Evolutionary conservation across 92 coral and sea anemone genomes (phyloP), one percentile per base, ranked within the genome.

Genomic region (Chrysogorgia sp.): DNA sequence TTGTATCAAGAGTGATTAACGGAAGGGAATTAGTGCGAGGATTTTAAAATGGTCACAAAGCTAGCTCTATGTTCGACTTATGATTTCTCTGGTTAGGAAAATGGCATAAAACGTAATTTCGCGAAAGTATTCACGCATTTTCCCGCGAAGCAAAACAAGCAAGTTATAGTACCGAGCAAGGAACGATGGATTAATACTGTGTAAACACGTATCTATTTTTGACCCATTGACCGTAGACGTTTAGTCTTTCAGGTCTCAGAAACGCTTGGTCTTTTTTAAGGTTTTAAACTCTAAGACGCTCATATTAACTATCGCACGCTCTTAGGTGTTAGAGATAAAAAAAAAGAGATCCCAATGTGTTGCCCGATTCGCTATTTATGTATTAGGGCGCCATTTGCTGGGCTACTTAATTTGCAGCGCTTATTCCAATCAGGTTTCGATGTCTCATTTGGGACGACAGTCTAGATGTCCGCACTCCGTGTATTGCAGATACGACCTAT

Each of bases 141-240:
- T 19, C 69, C 69, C 69, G 21, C 69, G 69, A 37, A 12, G 12
- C 5, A 37, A 37, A 37, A n/a, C n/a, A n/a, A n/a, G n/a, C n/a
- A n/a, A n/a, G n/a, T n/a, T n/a, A n/a, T n/a, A n/a, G n/a, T n/a
- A n/a, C n/a, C n/a, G n/a, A n/a, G 14, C 2, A 7, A 22, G 7
- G 14, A 28, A 37, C 55, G 59, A 69, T 49, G 22, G 31, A 49
- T 69, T 45, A 29, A 12, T n/a, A 22, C 59, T 48, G 48, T 48
- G 60, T 28, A 48, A 49, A 69, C 60, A 69, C 60, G 45, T 69
- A 40, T 40, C 60, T 69, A 69, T 69, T 69, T 67, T 69, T 69
- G 61, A 14, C 25, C 1, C 76, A 41, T 45, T 68, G 34, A 69
- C 59, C 22, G 26, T 69, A 48, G 22, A 69, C 50, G 23, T 35